Evolutionary conservation across 2,113 vertebrate genomes (phyloP).

Genomic region (Sorex araneus): DNA sequence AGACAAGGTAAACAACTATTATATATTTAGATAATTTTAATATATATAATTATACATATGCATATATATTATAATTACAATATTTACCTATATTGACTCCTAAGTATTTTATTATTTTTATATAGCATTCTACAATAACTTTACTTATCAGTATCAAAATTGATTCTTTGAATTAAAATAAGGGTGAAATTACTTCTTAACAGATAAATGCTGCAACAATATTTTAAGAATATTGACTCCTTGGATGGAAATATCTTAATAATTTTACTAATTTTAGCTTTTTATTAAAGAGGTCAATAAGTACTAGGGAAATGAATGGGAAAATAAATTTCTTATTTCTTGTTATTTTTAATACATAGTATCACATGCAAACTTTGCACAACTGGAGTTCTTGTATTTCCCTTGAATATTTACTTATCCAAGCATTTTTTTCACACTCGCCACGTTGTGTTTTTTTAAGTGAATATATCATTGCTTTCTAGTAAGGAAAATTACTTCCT

Average conservation of each 20-base stretch:
- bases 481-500: slow-evolving; percentile 71
- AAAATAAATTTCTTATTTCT: slow-evolving; percentile 23
- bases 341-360: slow-evolving; percentile 16
- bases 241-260: not conserved
- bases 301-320: not conserved
- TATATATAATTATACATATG: not conserved
- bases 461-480: slow-evolving; percentile 61
- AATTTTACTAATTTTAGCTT: slow-evolving; percentile 13
- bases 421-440: slow-evolving; percentile 10
- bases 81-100: no score
- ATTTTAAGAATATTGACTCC: slow-evolving; percentile 24
- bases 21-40: not conserved
- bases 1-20: not conserved
- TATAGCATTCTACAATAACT: no score
- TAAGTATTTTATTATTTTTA: no score
- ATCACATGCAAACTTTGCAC: not conserved
- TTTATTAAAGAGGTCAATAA: not conserved
- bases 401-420: not conserved
- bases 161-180: slow-evolving; percentile 1
- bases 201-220: not conserved
- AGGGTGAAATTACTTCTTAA: not conserved
- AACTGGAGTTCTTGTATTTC: not conserved
- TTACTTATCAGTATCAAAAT: no score
- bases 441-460: slow-evolving; percentile 35
- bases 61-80: no score